These are phyloP conservation scores for Brachyhypopomus gauderio DNA, from an alignment of 2,113 vertebrate species.

Conservation along the genomic window DNA sequence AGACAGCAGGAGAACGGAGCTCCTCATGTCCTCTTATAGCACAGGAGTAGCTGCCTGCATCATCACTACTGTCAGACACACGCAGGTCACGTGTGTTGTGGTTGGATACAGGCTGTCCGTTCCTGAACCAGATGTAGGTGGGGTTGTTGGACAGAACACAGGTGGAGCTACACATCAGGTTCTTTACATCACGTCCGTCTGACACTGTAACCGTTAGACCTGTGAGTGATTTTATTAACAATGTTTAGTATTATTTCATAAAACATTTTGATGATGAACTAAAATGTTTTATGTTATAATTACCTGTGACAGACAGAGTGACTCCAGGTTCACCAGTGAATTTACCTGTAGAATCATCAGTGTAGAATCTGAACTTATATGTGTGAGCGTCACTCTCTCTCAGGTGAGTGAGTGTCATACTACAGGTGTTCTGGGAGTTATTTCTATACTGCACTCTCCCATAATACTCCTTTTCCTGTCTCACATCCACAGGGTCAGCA, in stretches of 20 bases:
- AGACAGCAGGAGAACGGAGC: too few species aligned
- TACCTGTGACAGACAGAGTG: slow-evolving; percentile 38
- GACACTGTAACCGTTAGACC: slow-evolving; percentile 16
- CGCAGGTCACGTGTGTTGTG: too few species aligned
- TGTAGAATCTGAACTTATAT: slow-evolving; percentile 40
- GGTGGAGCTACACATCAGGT: slow-evolving; percentile 25
- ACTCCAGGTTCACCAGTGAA: slow-evolving; percentile 21
- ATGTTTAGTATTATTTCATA: not conserved
- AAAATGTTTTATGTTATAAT: not conserved
- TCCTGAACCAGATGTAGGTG: slow-evolving; percentile 41
- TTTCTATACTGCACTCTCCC: slow-evolving; percentile 11
- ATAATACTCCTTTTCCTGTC: slow-evolving; percentile 2
- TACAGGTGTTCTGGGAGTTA: slow-evolving; percentile 26
- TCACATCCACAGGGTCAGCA: slow-evolving; percentile 8
- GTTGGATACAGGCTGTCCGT: not conserved
- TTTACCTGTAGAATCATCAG: not conserved
- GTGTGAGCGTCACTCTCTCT: slow-evolving; percentile 25
- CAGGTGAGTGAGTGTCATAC: slow-evolving; percentile 30
- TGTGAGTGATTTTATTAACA: not conserved
- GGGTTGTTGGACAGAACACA: slow-evolving; percentile 26
- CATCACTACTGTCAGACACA: too few species aligned
- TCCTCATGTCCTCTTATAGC: too few species aligned
- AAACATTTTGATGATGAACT: not conserved
- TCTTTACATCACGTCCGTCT: not conserved
- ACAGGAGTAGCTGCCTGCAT: too few species aligned